Percentiles rank a stretch among this genome's conserved stretches.
phyloP scores from a whole-genome alignment of 1,140 invertebrate species.

The Achatina immaculata region DNA sequence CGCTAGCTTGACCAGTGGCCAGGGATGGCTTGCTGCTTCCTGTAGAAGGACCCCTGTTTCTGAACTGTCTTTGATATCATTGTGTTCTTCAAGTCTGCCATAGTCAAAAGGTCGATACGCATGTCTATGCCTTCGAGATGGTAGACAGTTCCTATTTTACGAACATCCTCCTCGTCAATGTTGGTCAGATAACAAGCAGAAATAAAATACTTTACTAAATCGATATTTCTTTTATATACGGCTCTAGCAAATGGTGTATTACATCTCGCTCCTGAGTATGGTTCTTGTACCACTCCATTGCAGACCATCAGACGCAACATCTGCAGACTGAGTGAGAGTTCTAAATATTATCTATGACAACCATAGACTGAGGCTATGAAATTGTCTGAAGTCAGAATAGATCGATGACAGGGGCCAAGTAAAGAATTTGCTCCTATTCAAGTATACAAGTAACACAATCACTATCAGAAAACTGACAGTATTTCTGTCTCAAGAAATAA shows the following conservation, averaged over 20 bases:
- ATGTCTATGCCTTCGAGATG: too few relatives aligned
- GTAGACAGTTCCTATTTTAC: too few relatives aligned
- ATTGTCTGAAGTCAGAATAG: background rate
- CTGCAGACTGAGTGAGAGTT: background rate
- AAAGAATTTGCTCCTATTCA: background rate
- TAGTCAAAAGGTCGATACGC: too few relatives aligned
- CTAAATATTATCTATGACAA: background rate
- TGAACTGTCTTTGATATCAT: background rate
- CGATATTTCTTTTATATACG: background rate
- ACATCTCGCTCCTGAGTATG: background rate
- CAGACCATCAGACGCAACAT: background rate
- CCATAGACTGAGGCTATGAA: background rate
- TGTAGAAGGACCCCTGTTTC: background rate
- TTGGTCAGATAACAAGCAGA: background rate
- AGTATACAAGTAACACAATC: background rate
- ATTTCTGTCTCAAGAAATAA: background rate
- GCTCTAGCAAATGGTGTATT: background rate
- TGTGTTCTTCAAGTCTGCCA: background rate
- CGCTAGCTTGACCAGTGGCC: constrained; percentile 14
- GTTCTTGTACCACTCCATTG: too few relatives aligned
- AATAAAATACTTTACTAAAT: background rate
- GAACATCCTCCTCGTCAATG: background rate
- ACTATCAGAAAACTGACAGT: background rate
- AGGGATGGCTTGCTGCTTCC: background rate
- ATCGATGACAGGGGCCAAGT: background rate